A percentile compares a stretch with the other conserved stretches of the same genome.
These are phyloP conservation scores for Ostrea denselamellosa DNA, from an alignment of 1,140 invertebrate genomes.

Conservation along the genomic window DNA sequence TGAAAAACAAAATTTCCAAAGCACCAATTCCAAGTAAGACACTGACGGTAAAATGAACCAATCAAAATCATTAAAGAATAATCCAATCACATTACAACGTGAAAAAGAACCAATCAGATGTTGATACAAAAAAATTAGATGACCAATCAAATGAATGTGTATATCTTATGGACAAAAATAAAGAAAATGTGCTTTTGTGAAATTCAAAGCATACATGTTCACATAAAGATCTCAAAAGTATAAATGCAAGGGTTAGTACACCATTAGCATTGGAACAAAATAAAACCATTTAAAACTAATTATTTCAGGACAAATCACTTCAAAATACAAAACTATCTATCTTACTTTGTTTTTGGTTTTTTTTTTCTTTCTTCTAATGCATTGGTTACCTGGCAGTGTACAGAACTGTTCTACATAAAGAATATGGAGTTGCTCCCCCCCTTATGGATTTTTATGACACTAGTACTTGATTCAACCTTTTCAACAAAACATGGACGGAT, in stretches of 20 bases:
- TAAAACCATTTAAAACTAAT: background rate
- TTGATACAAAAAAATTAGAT: background rate
- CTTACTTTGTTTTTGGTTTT: background rate
- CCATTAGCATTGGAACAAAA: constrained; percentile 13
- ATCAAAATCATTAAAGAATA: background rate
- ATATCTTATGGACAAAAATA: background rate
- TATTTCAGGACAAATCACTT: constrained; percentile 28
- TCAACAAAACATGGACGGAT: constrained; percentile 37
- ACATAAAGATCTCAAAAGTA: background rate
- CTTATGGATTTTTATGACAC: background rate
- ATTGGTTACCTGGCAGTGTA: constrained; percentile 25
- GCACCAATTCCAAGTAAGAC: constrained; percentile 37
- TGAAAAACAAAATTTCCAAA: constrained; percentile 14
- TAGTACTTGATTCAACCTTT: background rate
- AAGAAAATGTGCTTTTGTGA: background rate
- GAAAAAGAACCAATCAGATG: background rate
- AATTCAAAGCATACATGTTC: background rate
- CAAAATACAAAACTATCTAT: background rate
- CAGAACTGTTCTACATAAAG: constrained; percentile 1
- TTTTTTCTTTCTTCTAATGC: background rate
- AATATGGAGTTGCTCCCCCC: background rate
- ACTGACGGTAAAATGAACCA: constrained; percentile 3
- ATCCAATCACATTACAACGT: background rate
- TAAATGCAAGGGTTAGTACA: constrained; percentile 35
- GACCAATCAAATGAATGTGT: background rate